These are phyloP conservation scores for Laterallus jamaicensis DNA, from an alignment of 2,113 vertebrate genomes.

Conservation along the genomic window DNA sequence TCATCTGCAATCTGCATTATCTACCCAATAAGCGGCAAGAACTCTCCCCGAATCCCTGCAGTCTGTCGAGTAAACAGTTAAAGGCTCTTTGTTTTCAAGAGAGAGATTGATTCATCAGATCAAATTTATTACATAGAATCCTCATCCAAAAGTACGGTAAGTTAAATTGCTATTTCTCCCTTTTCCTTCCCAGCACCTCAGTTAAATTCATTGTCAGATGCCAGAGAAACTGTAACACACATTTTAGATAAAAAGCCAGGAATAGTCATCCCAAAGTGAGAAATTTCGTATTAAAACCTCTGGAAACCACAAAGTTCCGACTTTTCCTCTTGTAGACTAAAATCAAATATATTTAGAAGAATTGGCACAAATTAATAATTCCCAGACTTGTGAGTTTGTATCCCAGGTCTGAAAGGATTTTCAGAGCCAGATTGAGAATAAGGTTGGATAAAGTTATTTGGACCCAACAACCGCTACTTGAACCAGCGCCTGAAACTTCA, in stretches of 20 bases:
- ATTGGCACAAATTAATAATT: constrained; percentile 31
- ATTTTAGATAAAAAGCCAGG: constrained; percentile 29
- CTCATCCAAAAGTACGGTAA: constrained; percentile 37
- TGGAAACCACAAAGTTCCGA: constrained; percentile 51
- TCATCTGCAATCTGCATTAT: constrained; percentile 65
- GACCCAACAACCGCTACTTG: constrained; percentile 31
- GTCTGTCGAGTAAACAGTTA: constrained; percentile 67
- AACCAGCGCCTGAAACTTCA: background rate
- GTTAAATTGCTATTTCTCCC: constrained; percentile 31
- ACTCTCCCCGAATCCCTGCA: constrained; percentile 41
- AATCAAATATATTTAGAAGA: constrained; percentile 24
- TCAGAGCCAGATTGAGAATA: background rate
- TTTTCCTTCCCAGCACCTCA: background rate
- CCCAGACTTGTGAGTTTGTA: background rate
- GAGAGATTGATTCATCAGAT: constrained; percentile 61
- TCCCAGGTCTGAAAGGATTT: background rate
- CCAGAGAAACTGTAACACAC: constrained; percentile 15
- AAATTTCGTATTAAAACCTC: constrained; percentile 38
- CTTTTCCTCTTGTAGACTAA: constrained; percentile 27
- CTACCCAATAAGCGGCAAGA: constrained; percentile 35
- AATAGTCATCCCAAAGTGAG: constrained; percentile 22
- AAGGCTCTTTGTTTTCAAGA: constrained; percentile 66
- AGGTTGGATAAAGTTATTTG: constrained; percentile 8
- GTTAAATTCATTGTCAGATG: background rate
- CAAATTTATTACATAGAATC: constrained; percentile 52